Conservation (phyloP, 2,888 invertebrate species). For the Napeogenes sylphis region DNA sequence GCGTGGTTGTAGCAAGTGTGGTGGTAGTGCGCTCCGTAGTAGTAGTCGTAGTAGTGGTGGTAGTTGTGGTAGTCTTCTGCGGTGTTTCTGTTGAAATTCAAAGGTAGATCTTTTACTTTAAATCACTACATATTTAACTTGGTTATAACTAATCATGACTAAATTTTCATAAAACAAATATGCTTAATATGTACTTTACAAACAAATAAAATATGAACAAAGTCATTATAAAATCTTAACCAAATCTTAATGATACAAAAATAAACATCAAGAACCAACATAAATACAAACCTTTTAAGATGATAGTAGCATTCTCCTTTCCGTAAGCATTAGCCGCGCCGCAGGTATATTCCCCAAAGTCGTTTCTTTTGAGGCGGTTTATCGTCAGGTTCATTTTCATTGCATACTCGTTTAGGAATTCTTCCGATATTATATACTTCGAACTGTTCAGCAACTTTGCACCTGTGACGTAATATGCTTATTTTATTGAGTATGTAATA, state of each 20-base stretch:
- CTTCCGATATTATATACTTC: slow-evolving; percentile 87
- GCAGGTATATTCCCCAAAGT: slow-evolving; percentile 89
- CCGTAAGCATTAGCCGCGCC: slow-evolving; percentile 88
- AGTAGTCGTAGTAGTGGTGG: slow-evolving; percentile 64
- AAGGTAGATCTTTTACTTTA: slow-evolving; percentile 8
- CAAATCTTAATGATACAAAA: background rate
- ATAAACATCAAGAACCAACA: background rate
- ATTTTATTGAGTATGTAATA: background rate
- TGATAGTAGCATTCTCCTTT: slow-evolving; percentile 84
- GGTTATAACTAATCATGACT: too few species aligned
- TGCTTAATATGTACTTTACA: too few species aligned
- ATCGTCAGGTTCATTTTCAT: slow-evolving; percentile 90
- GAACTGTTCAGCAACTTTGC: slow-evolving; percentile 85
- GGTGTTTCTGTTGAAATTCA: slow-evolving; percentile 64
- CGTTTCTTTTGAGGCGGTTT: slow-evolving; percentile 82
- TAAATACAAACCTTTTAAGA: slow-evolving; percentile 83
- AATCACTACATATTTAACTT: background rate
- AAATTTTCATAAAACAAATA: too few species aligned
- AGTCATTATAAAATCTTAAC: too few species aligned
- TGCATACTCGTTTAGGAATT: slow-evolving; percentile 84
- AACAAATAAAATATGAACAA: too few species aligned
- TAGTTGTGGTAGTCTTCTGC: slow-evolving; percentile 61
- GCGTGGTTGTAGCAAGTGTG: slow-evolving; percentile 51
- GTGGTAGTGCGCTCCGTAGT: slow-evolving; percentile 55
- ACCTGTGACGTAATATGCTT: slow-evolving; percentile 62